A percentile compares a stretch with the other conserved stretches of the same genome.
phyloP scores from a whole-genome alignment of 2,113 vertebrate species.

The Apistogramma diplotaenia region DNA sequence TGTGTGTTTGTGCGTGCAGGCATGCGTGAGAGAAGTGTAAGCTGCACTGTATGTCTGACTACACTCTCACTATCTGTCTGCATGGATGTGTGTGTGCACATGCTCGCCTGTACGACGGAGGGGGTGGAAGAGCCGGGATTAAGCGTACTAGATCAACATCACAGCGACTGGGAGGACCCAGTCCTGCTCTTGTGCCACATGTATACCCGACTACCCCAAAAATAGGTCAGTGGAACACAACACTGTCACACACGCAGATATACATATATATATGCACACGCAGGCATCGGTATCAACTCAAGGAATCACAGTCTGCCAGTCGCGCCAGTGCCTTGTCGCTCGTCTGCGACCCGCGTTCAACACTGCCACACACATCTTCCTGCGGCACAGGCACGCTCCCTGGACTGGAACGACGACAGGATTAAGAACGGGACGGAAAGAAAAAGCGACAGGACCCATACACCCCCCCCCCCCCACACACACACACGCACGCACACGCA shows the following conservation, averaged over 20 bases:
- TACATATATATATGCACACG: background rate
- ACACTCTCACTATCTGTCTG: constrained; percentile 49
- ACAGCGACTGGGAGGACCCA: constrained; percentile 64
- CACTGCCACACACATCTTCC: constrained; percentile 43
- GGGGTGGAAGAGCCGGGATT: constrained; percentile 64
- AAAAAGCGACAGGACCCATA: constrained; percentile 8
- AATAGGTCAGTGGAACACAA: constrained; percentile 84
- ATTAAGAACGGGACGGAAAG: constrained; percentile 49
- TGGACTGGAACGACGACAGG: constrained; percentile 71
- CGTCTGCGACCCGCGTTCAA: constrained; percentile 52
- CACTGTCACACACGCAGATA: constrained; percentile 31
- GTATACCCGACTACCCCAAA: constrained; percentile 63
- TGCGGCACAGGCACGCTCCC: constrained; percentile 55
- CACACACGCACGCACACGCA: no score
- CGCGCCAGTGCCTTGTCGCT: constrained; percentile 39
- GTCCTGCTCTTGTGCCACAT: constrained; percentile 69
- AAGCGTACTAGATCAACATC: constrained; percentile 73
- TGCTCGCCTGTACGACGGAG: constrained; percentile 12
- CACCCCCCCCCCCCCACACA: background rate
- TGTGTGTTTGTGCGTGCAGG: constrained; percentile 20
- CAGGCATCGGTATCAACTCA: constrained; percentile 63
- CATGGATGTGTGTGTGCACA: constrained; percentile 17
- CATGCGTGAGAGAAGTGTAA: constrained; percentile 47
- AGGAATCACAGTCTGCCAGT: constrained; percentile 58
- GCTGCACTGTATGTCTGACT: constrained; percentile 40